Conservation (phyloP, 2,113 vertebrate species). For the Hemicordylus capensis region DNA sequence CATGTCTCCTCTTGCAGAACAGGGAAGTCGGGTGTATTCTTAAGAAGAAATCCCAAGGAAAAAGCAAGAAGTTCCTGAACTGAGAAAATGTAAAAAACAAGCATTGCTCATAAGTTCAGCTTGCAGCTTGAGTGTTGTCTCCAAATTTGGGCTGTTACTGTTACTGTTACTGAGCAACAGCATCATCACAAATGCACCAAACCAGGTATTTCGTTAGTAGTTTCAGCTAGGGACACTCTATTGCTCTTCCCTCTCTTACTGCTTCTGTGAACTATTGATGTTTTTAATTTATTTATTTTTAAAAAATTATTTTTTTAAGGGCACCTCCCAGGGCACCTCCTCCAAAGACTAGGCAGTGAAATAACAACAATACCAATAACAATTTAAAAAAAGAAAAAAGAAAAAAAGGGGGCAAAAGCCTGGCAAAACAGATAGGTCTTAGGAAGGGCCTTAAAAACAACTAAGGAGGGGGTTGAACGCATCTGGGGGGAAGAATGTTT, state of each 20-base stretch:
- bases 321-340: no score
- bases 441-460: no score
- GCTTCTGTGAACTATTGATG: slow-evolving; percentile 66
- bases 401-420: no score
- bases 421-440: no score
- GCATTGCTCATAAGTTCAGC: slow-evolving; percentile 60
- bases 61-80: slow-evolving; percentile 86
- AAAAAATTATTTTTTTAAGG: no score
- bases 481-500: no score
- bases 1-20: slow-evolving; percentile 64
- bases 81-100: slow-evolving; percentile 80
- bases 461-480: no score
- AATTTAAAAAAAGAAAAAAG: no score
- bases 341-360: no score
- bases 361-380: no score
- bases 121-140: slow-evolving; percentile 33
- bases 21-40: slow-evolving; percentile 81
- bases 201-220: not conserved
- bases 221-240: slow-evolving; percentile 52
- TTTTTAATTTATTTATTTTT: no score
- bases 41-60: slow-evolving; percentile 89
- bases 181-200: not conserved
- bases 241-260: slow-evolving; percentile 42
- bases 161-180: not conserved
- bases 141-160: not conserved